Evolutionary conservation across 2,113 vertebrate species (phyloP).

Genomic region (Hylia prasina): DNA sequence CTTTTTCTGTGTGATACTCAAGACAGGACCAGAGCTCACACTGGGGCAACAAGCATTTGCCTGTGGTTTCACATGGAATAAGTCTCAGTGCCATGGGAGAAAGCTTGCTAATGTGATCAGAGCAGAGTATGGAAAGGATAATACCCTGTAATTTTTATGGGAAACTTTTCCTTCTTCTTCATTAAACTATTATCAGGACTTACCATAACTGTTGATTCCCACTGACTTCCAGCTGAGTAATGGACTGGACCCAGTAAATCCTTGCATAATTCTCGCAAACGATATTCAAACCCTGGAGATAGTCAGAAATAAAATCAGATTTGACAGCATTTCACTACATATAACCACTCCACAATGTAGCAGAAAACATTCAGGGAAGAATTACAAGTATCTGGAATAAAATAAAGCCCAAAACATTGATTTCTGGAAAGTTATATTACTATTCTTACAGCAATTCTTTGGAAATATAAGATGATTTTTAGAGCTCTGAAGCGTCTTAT

Average conservation of each 20-base stretch:
- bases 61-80: background rate
- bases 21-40: background rate
- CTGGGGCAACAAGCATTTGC: background rate
- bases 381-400: background rate
- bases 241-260: slow-evolving; percentile 96
- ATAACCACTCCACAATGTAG: background rate
- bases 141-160: background rate
- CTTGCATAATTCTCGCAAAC: slow-evolving; percentile 92
- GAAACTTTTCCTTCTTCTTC: background rate
- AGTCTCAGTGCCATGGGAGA: background rate
- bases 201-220: slow-evolving; percentile 93
- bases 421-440: background rate
- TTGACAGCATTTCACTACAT: background rate
- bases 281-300: slow-evolving; percentile 86
- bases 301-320: background rate
- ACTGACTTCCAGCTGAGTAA: slow-evolving; percentile 85
- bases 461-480: background rate
- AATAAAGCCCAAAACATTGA: background rate
- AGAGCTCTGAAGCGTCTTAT: background rate
- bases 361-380: background rate
- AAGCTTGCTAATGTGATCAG: background rate
- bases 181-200: slow-evolving; percentile 11
- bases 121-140: background rate
- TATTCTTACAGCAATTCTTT: background rate
- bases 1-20: background rate